A percentile compares a stretch with the other conserved stretches of the same genome.
phyloP scores from a whole-genome alignment of 2,888 invertebrate genomes.

The Cantharis rustica region DNA sequence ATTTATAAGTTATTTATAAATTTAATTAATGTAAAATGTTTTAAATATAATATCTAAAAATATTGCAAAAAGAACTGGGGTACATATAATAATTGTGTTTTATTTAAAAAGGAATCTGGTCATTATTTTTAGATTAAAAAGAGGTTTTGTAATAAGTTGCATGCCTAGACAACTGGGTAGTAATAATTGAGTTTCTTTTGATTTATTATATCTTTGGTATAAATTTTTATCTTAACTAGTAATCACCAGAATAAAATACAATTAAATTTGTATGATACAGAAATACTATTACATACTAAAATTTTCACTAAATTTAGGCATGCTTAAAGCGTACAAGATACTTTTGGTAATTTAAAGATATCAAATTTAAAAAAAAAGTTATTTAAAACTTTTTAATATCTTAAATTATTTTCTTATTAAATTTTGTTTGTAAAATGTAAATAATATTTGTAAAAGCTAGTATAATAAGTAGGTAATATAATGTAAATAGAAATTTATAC shows the following conservation, averaged over 20 bases:
- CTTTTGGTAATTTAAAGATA: background rate
- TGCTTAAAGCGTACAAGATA: background rate
- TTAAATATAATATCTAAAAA: background rate
- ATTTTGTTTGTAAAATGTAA: background rate
- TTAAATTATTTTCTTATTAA: background rate
- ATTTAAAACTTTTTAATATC: background rate
- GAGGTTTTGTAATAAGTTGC: background rate
- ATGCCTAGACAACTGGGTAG: background rate
- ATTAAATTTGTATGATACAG: background rate
- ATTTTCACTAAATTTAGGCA: background rate
- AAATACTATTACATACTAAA: background rate
- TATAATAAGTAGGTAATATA: background rate
- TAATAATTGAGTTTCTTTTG: background rate
- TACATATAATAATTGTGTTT: background rate
- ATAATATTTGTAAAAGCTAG: background rate
- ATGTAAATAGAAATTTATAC: background rate
- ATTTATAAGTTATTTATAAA: background rate
- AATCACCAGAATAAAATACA: background rate
- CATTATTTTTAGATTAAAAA: background rate
- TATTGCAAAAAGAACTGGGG: background rate
- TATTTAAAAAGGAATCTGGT: background rate
- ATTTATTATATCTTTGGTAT: background rate
- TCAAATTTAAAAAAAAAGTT: background rate
- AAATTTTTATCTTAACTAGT: background rate
- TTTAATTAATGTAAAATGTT: background rate